phyloP scores from a whole-genome alignment of 2,797 vertebrate species.

The Setipinna tenuifilis region DNA sequence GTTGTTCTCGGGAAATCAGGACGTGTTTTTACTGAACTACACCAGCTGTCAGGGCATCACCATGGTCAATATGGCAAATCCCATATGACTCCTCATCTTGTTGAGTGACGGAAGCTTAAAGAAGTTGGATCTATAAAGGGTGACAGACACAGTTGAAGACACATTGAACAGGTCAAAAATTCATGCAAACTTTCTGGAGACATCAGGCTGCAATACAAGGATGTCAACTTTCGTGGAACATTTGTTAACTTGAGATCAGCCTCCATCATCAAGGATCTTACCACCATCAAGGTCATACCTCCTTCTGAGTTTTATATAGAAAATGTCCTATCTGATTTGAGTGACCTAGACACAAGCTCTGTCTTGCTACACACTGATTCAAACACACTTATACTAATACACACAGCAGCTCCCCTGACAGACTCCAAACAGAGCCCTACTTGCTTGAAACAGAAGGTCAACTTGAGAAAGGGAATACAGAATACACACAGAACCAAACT shows the following conservation, averaged over 20 bases:
- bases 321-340: no score
- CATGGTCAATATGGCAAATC: no score
- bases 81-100: slow-evolving; percentile 13
- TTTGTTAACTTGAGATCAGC: background rate
- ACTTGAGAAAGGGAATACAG: no score
- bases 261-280: slow-evolving; percentile 4
- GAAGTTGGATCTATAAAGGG: slow-evolving; percentile 13
- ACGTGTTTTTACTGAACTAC: no score
- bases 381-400: slow-evolving; percentile 31
- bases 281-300: slow-evolving; percentile 20
- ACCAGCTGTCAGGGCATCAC: no score
- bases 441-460: no score
- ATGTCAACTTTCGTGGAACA: slow-evolving; percentile 1
- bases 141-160: slow-evolving; percentile 15
- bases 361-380: no score
- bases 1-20: no score
- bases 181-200: background rate
- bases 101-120: slow-evolving; percentile 13
- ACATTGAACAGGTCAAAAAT: slow-evolving; percentile 20
- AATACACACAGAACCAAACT: no score
- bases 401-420: slow-evolving; percentile 30
- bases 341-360: no score
- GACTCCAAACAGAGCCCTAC: slow-evolving; percentile 35
- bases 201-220: no score
- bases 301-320: background rate